Conservation (phyloP, 2,888 invertebrate species). For the Gerris lacustris region DNA sequence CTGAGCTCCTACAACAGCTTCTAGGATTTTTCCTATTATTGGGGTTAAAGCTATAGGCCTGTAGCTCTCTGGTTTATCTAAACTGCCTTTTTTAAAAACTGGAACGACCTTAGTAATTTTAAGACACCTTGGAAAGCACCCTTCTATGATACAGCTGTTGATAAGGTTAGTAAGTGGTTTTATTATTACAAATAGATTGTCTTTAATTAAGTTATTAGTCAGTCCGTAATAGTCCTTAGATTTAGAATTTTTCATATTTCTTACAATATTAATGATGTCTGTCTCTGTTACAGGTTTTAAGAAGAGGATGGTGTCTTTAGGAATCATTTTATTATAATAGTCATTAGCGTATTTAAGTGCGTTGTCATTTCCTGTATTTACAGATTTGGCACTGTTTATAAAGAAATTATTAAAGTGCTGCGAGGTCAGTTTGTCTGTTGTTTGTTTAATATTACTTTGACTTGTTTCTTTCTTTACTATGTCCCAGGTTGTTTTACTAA, state of each 20-base stretch:
- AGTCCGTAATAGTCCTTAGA: no score
- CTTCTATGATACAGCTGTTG: no score
- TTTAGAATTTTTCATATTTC: not conserved
- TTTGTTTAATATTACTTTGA: not conserved
- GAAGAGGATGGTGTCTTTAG: not conserved
- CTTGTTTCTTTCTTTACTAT: not conserved
- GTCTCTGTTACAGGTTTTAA: not conserved
- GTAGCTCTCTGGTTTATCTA: no score
- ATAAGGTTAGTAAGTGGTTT: no score
- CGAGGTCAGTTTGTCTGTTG: not conserved
- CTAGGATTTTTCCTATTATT: no score
- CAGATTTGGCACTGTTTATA: not conserved
- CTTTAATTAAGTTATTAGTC: no score
- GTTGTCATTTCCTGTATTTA: not conserved
- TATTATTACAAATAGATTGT: no score
- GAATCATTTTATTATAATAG: not conserved
- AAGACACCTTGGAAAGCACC: no score
- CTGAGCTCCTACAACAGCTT: no score
- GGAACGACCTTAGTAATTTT: no score
- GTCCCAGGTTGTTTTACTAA: not conserved
- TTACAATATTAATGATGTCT: conserved; percentile 1
- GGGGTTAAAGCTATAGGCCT: no score
- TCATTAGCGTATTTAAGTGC: not conserved
- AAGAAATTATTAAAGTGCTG: not conserved
- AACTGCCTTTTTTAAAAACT: no score